Conservation (phyloP, 1,140 invertebrate genomes). For the Ruditapes philippinarum region DNA sequence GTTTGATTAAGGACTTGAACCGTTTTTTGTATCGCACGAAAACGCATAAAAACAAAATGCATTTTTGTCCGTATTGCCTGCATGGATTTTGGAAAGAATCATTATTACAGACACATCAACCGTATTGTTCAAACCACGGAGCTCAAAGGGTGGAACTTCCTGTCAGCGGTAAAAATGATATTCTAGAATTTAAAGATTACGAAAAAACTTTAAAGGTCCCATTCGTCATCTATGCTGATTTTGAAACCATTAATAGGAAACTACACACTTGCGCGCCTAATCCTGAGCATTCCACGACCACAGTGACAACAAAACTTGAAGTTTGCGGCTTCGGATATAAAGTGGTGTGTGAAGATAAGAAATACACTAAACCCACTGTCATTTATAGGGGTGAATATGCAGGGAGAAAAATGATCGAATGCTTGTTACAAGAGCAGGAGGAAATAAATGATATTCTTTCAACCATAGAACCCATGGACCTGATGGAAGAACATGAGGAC, state of each 20-base stretch:
- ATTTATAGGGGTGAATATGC: conserved; percentile 32
- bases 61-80: conserved; percentile 10
- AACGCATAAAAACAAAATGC: neutral
- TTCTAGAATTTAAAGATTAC: conserved; percentile 43
- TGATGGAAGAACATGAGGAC: neutral
- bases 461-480: neutral
- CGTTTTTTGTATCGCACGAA: conserved; percentile 35
- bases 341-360: neutral
- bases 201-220: conserved; percentile 16
- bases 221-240: conserved; percentile 23
- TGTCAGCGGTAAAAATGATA: conserved; percentile 31
- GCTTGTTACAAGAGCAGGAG: neutral
- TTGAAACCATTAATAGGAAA: conserved; percentile 22
- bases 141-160: conserved; percentile 46
- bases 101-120: neutral
- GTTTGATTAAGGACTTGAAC: conserved; percentile 14
- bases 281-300: neutral
- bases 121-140: conserved; percentile 3
- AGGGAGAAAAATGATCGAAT: neutral
- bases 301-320: neutral
- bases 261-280: neutral
- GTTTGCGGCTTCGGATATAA: conserved; percentile 31
- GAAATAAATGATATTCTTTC: conserved; percentile 14
- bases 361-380: conserved; percentile 22
- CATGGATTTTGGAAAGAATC: conserved; percentile 17